Evolutionary conservation across 2,888 invertebrate species (phyloP), one percentile per base, ranked within the genome.

Genomic region (Drosophila pseudotalamancana): DNA sequence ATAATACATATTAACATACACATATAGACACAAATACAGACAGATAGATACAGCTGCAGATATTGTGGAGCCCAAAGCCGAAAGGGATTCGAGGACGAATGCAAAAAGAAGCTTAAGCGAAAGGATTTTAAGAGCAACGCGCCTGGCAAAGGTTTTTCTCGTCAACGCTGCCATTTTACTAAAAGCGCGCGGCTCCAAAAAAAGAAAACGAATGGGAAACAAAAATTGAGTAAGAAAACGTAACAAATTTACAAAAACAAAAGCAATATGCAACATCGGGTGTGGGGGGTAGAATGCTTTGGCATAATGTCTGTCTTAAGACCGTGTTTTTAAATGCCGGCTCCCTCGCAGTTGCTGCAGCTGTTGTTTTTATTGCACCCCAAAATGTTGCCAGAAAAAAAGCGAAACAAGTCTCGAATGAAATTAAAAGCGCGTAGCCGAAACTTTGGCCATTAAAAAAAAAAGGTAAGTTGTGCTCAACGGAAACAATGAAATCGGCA

Each of bases 41-140:
- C n/a, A 40, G 16, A 23, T 29, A 37, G 49, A 67, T 14, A 51
- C 53, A 37, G 40, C 23, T 9, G 48, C 51, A 31, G 46, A 50
- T 61, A 51, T 42, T 39, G 56, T 25, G 45, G 5, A 31, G 43
- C 29, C n/a, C 21, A 37, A 19, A 43, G 34, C 48, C 32, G 39
- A 66, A 62, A 65, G 64, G 32, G 50, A 43, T 43, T 29, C 42
- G 50, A 53, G 32, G 25, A 63, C 46, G 55, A 68, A 68, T 72
- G 84, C 70, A 71, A 65, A 81, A 60, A 65, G 67, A 32, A 69
- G 65, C 85, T 85, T 85, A 82, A 72, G 69, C 72, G 56, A 76
- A 73, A 70, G 79, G 75, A 85, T 85, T 77, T 85, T 75, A 66
- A 74, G 39, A 76, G 51, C 51, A 59, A 18, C 72, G 63, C 72